A percentile compares a stretch with the other conserved stretches of the same genome.
Conservation (phyloP, 2,888 invertebrate species). For the Tenthredo distinguenda region DNA sequence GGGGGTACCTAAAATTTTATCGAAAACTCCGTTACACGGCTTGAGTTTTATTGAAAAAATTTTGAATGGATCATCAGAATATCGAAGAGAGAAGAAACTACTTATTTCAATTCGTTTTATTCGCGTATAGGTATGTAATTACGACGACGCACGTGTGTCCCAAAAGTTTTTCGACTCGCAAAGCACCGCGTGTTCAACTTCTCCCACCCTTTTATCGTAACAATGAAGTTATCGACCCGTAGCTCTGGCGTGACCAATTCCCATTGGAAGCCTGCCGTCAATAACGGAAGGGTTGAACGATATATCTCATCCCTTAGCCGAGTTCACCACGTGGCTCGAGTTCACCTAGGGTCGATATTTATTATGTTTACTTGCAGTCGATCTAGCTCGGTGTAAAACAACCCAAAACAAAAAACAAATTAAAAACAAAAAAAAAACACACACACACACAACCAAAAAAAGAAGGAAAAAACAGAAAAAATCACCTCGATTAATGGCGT, state of each 20-base stretch:
- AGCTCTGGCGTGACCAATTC: conserved; percentile 67
- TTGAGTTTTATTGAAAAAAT: not conserved
- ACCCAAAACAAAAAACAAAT: not conserved
- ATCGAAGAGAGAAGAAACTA: too few relatives aligned
- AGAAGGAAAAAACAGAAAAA: not conserved
- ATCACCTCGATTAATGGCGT: conserved; percentile 26
- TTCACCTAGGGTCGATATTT: conserved; percentile 53
- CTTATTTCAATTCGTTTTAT: not conserved
- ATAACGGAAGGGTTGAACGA: conserved; percentile 65
- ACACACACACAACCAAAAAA: not conserved
- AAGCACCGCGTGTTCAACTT: conserved; percentile 24
- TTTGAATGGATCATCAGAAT: too few relatives aligned
- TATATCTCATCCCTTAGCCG: conserved; percentile 49
- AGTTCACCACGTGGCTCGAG: conserved; percentile 49
- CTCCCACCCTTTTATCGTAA: conserved; percentile 15
- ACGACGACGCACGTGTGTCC: conserved; percentile 13
- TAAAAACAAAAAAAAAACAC: not conserved
- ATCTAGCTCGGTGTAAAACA: not conserved
- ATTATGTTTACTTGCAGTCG: conserved; percentile 47
- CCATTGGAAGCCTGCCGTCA: conserved; percentile 58
- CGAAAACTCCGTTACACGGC: not conserved
- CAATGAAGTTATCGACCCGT: conserved; percentile 69
- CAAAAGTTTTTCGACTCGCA: not conserved
- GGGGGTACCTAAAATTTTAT: not conserved
- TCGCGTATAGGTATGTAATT: not conserved